A percentile compares a stretch with the other conserved stretches of the same genome.
phyloP scores from a whole-genome alignment of 2,888 invertebrate species.

The Spisula solida region DNA sequence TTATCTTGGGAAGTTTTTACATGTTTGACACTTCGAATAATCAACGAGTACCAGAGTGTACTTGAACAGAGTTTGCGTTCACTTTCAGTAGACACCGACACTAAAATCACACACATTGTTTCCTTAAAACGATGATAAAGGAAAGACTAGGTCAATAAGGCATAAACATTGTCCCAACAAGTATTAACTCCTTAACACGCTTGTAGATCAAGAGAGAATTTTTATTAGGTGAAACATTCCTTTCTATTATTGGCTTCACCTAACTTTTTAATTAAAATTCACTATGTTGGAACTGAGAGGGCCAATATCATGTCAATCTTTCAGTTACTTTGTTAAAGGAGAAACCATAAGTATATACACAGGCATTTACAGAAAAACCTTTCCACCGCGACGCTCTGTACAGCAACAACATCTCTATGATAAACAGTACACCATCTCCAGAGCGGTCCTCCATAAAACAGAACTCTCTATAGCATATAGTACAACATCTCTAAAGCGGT shows the following conservation, averaged over 20 bases:
- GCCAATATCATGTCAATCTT: no score
- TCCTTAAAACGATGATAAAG: neutral
- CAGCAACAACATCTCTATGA: no score
- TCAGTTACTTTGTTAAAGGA: no score
- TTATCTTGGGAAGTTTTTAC: neutral
- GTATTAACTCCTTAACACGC: neutral
- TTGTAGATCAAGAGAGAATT: neutral
- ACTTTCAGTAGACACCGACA: neutral
- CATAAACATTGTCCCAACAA: neutral
- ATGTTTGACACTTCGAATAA: slow-evolving; percentile 1
- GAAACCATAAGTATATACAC: no score
- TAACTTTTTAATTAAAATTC: no score
- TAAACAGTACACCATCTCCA: no score
- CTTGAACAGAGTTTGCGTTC: neutral
- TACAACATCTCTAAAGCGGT: no score
- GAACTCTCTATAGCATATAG: no score
- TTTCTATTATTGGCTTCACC: neutral
- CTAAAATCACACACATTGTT: neutral
- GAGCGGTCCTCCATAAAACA: no score
- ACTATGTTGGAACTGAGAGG: no score
- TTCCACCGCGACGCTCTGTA: no score
- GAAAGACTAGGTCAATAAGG: slow-evolving; percentile 6
- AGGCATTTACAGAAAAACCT: no score
- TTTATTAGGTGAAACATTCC: neutral
- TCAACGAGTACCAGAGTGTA: neutral